Percentiles rank a stretch among this genome's conserved stretches.
Conservation (phyloP, 2,888 invertebrate genomes). For the Drosophila flavopinicola region DNA sequence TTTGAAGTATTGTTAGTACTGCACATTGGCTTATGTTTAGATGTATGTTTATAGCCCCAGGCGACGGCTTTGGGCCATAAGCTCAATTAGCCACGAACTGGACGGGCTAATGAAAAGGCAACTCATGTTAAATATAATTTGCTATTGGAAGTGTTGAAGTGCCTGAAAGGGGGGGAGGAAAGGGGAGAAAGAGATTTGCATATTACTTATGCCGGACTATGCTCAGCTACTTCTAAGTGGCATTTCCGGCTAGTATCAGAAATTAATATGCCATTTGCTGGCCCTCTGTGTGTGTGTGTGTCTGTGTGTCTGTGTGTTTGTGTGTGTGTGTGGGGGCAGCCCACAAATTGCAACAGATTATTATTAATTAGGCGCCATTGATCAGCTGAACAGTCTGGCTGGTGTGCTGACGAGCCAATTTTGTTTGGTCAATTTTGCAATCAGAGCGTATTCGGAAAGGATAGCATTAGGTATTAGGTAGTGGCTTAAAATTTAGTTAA, state of each 20-base stretch:
- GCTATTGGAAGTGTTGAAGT: constrained; percentile 35
- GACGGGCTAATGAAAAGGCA: constrained; percentile 30
- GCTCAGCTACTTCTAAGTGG: constrained; percentile 21
- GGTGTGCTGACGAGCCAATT: constrained; percentile 21
- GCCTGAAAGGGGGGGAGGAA: background rate
- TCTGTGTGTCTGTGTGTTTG: constrained; percentile 1
- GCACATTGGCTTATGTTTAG: constrained; percentile 56
- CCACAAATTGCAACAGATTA: constrained; percentile 44
- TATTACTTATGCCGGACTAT: constrained; percentile 11
- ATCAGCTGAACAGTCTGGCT: constrained; percentile 13
- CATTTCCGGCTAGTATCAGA: constrained; percentile 38
- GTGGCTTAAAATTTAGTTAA: background rate
- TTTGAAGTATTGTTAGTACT: constrained; percentile 68
- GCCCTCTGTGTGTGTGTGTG: constrained; percentile 10
- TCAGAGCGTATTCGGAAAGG: background rate
- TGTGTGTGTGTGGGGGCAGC: background rate
- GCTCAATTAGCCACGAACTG: constrained; percentile 46
- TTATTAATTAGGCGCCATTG: constrained; percentile 53
- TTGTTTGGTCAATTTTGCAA: constrained; percentile 7
- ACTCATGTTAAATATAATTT: constrained; percentile 23
- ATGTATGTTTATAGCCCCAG: constrained; percentile 46
- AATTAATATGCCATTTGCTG: constrained; percentile 41
- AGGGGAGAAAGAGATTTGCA: constrained; percentile 39
- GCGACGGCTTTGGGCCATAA: constrained; percentile 27
- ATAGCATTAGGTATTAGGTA: background rate